Evolutionary conservation across 1,140 invertebrate species (phyloP).

Genomic region (Trachymyrmex septentrionalis): DNA sequence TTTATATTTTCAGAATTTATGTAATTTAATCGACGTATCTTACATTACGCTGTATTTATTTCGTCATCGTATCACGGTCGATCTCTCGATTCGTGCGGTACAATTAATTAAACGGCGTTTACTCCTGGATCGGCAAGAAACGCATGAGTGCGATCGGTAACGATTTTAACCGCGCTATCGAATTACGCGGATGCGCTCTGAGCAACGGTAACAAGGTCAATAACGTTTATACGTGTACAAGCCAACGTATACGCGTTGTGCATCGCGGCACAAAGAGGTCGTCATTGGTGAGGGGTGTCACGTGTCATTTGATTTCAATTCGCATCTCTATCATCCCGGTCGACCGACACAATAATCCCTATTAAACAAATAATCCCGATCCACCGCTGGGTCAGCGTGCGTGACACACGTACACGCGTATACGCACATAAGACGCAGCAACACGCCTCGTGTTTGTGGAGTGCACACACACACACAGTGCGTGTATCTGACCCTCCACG

Average conservation of each 20-base stretch:
- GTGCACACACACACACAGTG: conserved; percentile 35
- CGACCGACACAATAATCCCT: conserved; percentile 80
- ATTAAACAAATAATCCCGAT: conserved; percentile 83
- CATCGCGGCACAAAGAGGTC: conserved; percentile 59
- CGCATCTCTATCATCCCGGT: conserved; percentile 65
- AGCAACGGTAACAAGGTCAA: conserved; percentile 47
- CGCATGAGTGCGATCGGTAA: not conserved
- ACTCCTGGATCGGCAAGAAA: not conserved
- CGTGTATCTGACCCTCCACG: conserved; percentile 21
- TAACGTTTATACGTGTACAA: conserved; percentile 18
- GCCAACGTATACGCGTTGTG: not conserved
- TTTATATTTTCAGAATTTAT: conserved; percentile 13
- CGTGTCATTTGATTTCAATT: conserved; percentile 83
- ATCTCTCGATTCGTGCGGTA: not conserved
- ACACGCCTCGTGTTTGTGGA: conserved; percentile 64
- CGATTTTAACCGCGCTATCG: conserved; percentile 6
- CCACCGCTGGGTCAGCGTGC: conserved; percentile 35
- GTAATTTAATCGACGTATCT: not conserved
- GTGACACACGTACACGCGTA: conserved; percentile 9
- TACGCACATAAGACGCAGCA: conserved; percentile 21
- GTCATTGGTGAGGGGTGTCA: conserved; percentile 73
- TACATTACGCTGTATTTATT: not conserved
- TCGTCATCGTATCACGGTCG: not conserved
- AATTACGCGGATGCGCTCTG: conserved; percentile 27
- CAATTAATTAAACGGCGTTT: conserved; percentile 25